Conservation (phyloP, 1,140 invertebrate genomes). For the Drosophila biarmipes region DNA sequence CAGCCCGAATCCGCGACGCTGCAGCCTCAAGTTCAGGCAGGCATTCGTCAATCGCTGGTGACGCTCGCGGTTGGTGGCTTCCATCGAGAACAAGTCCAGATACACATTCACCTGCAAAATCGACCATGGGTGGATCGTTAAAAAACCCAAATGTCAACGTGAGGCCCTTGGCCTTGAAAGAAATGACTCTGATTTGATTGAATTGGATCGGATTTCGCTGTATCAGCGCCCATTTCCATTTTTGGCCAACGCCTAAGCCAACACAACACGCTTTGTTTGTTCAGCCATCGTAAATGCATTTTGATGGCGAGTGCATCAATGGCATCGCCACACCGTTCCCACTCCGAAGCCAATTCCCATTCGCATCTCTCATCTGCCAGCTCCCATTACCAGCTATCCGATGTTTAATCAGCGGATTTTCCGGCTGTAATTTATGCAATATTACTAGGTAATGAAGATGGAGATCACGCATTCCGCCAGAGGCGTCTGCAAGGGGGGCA, state of each 20-base stretch:
- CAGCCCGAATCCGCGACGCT: constrained; percentile 49
- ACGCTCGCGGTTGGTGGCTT: constrained; percentile 56
- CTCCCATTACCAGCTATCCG: constrained; percentile 30
- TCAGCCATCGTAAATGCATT: constrained; percentile 45
- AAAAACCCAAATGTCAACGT: constrained; percentile 34
- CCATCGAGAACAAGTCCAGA: constrained; percentile 66
- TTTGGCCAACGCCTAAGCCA: constrained; percentile 33
- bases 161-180: constrained; percentile 61
- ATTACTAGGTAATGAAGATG: constrained; percentile 45
- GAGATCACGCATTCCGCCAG: constrained; percentile 26
- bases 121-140: constrained; percentile 28
- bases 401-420: constrained; percentile 55
- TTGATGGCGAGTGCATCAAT: constrained; percentile 54
- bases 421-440: constrained; percentile 54
- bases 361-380: constrained; percentile 45
- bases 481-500: constrained; percentile 5
- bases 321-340: constrained; percentile 41
- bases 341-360: background rate
- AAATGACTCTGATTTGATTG: constrained; percentile 55
- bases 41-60: constrained; percentile 63
- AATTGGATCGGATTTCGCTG: constrained; percentile 37
- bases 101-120: constrained; percentile 70
- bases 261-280: constrained; percentile 41
- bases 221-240: constrained; percentile 23
- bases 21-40: constrained; percentile 74